These are phyloP conservation scores for Drosophila nikananu DNA, from an alignment of 1,140 invertebrate genomes.

Conservation along the genomic window DNA sequence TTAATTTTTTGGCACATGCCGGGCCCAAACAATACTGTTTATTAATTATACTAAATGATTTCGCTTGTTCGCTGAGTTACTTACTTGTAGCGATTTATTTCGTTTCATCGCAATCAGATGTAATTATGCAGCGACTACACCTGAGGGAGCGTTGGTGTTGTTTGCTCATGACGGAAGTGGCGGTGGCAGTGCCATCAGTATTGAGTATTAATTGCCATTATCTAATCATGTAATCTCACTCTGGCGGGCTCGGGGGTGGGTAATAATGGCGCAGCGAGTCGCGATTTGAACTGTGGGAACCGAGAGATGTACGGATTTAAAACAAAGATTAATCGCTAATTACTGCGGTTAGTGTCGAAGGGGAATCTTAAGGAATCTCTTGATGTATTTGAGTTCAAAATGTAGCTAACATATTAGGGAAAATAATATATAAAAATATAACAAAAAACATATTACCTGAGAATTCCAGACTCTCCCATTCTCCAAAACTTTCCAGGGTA, in stretches of 20 bases:
- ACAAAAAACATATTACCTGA: no score
- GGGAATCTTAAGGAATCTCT: no score
- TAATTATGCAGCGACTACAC: constrained; percentile 68
- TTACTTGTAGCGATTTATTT: constrained; percentile 44
- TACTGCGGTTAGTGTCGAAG: background rate
- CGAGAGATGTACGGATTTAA: background rate
- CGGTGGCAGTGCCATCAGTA: constrained; percentile 54
- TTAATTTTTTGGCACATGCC: constrained; percentile 29
- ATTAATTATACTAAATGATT: constrained; percentile 57
- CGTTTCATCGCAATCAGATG: constrained; percentile 58
- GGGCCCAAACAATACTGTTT: constrained; percentile 32
- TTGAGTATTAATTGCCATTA: constrained; percentile 62
- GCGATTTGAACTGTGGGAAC: constrained; percentile 24
- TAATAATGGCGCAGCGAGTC: constrained; percentile 28
- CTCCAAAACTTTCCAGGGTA: constrained; percentile 4
- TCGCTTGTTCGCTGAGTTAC: constrained; percentile 40
- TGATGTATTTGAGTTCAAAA: background rate
- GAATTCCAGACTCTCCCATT: background rate
- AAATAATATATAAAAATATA: background rate
- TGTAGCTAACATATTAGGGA: no score
- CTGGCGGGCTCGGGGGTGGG: background rate
- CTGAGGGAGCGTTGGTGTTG: background rate
- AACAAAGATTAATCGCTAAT: constrained; percentile 30
- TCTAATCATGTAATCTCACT: constrained; percentile 61
- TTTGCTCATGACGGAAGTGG: constrained; percentile 70